Evolutionary conservation across 2,888 invertebrate species (phyloP).

Genomic region (Hirtodrosophila cameraria): DNA sequence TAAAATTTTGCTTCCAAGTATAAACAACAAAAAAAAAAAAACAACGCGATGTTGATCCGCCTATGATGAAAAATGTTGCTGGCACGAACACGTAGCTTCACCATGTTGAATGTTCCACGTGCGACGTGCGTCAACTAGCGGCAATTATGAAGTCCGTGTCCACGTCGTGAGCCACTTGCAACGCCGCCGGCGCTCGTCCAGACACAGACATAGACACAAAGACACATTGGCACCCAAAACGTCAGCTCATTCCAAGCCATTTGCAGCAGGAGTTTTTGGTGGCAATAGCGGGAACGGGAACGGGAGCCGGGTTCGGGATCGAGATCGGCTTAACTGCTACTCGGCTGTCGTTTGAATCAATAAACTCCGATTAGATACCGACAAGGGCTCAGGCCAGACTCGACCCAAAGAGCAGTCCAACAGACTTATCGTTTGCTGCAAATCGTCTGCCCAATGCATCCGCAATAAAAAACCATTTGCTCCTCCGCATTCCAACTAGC

Average conservation of each 20-base stretch:
- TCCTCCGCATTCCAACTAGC: constrained; percentile 65
- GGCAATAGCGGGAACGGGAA: constrained; percentile 10
- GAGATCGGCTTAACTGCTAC: constrained; percentile 28
- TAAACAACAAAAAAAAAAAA: constrained; percentile 21
- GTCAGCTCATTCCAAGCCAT: constrained; percentile 30
- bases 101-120: constrained; percentile 46
- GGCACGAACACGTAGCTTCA: constrained; percentile 64
- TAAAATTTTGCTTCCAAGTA: constrained; percentile 61
- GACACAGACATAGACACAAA: constrained; percentile 12
- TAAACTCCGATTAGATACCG: constrained; percentile 72
- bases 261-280: constrained; percentile 58
- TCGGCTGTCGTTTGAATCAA: constrained; percentile 76
- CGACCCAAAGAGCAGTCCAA: constrained; percentile 25
- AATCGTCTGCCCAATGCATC: constrained; percentile 76
- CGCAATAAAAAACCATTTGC: constrained; percentile 71
- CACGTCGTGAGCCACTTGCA: constrained; percentile 48
- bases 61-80: constrained; percentile 24
- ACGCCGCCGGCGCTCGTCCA: constrained; percentile 52
- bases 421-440: constrained; percentile 59
- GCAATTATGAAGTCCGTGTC: constrained; percentile 74
- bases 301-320: constrained; percentile 24
- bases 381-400: constrained; percentile 30
- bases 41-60: constrained; percentile 26
- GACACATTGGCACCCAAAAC: constrained; percentile 63
- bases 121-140: constrained; percentile 75